Percentiles rank a stretch among this genome's conserved stretches.
These are phyloP conservation scores for Thalassarche chlororhynchos DNA, from an alignment of 2,113 vertebrate genomes.

Conservation along the genomic window DNA sequence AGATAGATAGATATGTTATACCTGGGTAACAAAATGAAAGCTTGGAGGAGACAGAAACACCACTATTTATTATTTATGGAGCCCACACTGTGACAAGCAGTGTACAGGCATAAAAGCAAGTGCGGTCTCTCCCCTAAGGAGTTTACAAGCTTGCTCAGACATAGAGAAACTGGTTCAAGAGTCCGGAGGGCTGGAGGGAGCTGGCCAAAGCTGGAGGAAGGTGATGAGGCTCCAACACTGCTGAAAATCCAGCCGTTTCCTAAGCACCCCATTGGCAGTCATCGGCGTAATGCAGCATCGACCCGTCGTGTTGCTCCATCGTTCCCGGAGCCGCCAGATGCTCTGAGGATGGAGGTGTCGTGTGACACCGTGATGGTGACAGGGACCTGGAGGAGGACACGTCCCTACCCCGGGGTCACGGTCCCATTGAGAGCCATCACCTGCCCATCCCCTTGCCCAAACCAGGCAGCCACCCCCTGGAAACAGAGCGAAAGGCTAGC, in stretches of 20 bases:
- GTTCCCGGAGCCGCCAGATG: rapidly evolving
- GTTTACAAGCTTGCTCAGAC: not conserved
- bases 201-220: not conserved
- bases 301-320: not conserved
- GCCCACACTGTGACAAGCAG: not conserved
- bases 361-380: not conserved
- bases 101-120: not conserved
- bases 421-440: not conserved
- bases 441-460: not conserved
- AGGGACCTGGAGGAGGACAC: not conserved
- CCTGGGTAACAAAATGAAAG: not conserved
- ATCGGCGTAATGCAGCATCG: not conserved
- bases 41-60: not conserved
- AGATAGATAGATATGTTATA: not conserved
- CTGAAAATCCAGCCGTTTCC: not conserved
- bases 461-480: not conserved
- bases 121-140: not conserved
- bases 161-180: not conserved
- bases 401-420: rapidly evolving
- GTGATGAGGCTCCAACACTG: not conserved
- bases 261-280: not conserved
- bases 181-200: not conserved
- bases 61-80: not conserved
- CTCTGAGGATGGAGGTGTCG: rapidly evolving
- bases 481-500: not conserved